Evolutionary conservation across 2,113 vertebrate genomes (phyloP).

Genomic region (Ranitomeya variabilis): DNA sequence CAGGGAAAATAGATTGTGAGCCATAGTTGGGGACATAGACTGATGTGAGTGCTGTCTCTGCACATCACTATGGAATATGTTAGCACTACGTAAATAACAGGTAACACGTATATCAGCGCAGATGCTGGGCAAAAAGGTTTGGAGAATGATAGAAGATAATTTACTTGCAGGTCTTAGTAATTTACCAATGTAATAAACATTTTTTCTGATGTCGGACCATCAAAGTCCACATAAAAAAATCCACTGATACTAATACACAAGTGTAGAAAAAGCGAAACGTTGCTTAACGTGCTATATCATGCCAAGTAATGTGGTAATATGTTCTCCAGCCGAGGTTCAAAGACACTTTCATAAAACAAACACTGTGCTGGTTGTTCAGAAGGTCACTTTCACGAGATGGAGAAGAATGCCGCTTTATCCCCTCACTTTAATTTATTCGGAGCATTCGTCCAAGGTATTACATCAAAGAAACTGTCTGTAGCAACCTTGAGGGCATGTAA

Average conservation of each 20-base stretch:
- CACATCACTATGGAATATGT: neutral
- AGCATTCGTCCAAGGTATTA: constrained; percentile 56
- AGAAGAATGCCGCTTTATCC: constrained; percentile 58
- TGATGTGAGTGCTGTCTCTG: neutral
- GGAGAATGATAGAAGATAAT: neutral
- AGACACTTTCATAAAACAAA: constrained; percentile 59
- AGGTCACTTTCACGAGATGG: constrained; percentile 56
- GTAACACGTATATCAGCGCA: neutral
- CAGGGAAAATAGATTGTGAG: too few species aligned
- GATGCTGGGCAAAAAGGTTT: neutral
- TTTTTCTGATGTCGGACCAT: constrained; percentile 44
- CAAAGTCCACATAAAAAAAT: constrained; percentile 24
- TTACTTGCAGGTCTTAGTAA: neutral
- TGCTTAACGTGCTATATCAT: constrained; percentile 51
- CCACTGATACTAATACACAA: constrained; percentile 21
- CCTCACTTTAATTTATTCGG: constrained; percentile 54
- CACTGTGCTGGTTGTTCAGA: constrained; percentile 55
- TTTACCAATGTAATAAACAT: constrained; percentile 15
- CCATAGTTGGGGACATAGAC: neutral
- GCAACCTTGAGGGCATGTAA: constrained; percentile 39
- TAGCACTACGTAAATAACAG: neutral
- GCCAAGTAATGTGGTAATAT: constrained; percentile 58
- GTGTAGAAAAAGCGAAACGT: constrained; percentile 47
- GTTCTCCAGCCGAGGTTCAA: constrained; percentile 53
- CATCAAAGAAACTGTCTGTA: constrained; percentile 53